Conservation (phyloP, 2,888 invertebrate genomes). For the Scrobipalpa atriplicella region DNA sequence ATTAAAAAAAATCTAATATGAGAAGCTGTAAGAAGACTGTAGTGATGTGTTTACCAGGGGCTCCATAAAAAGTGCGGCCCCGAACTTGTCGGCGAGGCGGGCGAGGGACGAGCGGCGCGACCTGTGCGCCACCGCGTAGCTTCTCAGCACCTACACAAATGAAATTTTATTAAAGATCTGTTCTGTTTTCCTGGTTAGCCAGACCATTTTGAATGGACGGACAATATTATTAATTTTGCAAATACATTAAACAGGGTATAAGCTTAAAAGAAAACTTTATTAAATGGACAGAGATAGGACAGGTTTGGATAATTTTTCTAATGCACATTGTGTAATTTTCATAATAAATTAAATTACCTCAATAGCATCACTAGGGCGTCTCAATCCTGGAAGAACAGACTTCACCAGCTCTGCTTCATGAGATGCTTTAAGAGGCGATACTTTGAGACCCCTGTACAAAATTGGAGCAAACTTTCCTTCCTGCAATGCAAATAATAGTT, state of each 20-base stretch:
- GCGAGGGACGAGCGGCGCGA: slow-evolving; percentile 59
- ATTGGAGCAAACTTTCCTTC: slow-evolving; percentile 47
- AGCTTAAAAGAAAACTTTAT: too few species aligned
- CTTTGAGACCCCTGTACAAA: slow-evolving; percentile 51
- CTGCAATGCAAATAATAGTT: slow-evolving; percentile 47
- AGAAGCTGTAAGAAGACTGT: too few species aligned
- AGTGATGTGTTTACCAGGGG: slow-evolving; percentile 49
- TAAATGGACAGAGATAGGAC: too few species aligned
- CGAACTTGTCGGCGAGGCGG: slow-evolving; percentile 53
- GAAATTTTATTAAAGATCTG: too few species aligned
- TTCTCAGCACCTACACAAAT: slow-evolving; percentile 59
- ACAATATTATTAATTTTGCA: too few species aligned
- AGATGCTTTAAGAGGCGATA: slow-evolving; percentile 48
- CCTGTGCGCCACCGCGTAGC: slow-evolving; percentile 57
- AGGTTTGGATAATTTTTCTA: too few species aligned
- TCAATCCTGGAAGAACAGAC: slow-evolving; percentile 49
- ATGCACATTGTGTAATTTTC: too few species aligned
- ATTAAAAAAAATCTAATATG: too few species aligned
- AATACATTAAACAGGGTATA: too few species aligned
- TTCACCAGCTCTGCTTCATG: slow-evolving; percentile 57
- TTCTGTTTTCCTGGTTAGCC: too few species aligned
- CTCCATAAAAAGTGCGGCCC: slow-evolving; percentile 53
- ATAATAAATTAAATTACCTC: slow-evolving; percentile 52
- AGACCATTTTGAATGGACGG: too few species aligned
- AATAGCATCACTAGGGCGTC: slow-evolving; percentile 59